These are phyloP conservation scores for Nerophis lumbriciformis DNA, from an alignment of 2,113 vertebrate species.

Conservation along the genomic window DNA sequence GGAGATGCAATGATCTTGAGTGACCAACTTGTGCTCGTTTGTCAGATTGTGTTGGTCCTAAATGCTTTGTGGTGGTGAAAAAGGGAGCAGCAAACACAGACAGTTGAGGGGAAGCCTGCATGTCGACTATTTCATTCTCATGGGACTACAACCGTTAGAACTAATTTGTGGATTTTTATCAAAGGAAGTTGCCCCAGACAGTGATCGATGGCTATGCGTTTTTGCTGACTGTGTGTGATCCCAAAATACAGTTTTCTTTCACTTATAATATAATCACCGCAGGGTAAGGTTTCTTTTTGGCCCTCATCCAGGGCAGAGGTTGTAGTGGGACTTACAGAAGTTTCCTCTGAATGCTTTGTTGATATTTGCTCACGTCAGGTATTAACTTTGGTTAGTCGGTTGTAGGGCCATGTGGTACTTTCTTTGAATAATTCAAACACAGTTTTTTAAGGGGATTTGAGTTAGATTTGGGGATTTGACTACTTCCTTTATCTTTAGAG, in stretches of 20 bases:
- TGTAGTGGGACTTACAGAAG: slow-evolving; percentile 9
- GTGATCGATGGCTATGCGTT: neutral
- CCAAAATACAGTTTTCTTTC: neutral
- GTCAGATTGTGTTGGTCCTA: neutral
- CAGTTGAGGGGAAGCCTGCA: slow-evolving; percentile 2
- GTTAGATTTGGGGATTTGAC: too few relatives aligned
- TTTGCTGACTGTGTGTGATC: slow-evolving; percentile 18
- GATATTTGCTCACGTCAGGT: slow-evolving; percentile 36
- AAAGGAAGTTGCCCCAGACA: slow-evolving; percentile 23
- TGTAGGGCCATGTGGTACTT: slow-evolving; percentile 22
- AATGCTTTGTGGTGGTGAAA: neutral
- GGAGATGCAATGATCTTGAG: neutral
- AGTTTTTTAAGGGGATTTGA: neutral
- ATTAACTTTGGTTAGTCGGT: slow-evolving; percentile 37
- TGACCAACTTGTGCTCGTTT: neutral
- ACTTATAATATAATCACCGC: neutral
- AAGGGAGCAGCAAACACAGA: slow-evolving; percentile 7
- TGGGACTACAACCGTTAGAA: slow-evolving; percentile 10
- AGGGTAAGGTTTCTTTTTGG: slow-evolving; percentile 6
- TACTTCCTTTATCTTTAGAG: too few relatives aligned
- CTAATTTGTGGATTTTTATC: slow-evolving; percentile 38
- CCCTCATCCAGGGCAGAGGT: slow-evolving; percentile 15
- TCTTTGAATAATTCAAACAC: neutral
- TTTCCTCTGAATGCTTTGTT: slow-evolving; percentile 16
- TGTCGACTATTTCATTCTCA: slow-evolving; percentile 4